These are phyloP conservation scores for Bradypus variegatus DNA, from an alignment of 2,797 vertebrate genomes.

Conservation along the genomic window DNA sequence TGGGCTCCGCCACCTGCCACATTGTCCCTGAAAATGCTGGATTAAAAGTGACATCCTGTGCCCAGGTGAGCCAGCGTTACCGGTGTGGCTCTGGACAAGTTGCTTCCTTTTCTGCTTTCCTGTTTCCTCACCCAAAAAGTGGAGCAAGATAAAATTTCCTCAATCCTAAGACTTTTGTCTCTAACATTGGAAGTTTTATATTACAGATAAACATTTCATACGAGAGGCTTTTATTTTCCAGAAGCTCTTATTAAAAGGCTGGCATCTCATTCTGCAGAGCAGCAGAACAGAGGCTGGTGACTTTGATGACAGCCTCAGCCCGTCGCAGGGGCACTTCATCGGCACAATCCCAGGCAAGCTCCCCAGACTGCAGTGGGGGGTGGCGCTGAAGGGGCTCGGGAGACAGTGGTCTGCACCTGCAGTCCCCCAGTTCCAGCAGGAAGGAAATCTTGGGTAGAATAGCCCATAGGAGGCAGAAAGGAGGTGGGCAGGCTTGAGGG, in stretches of 20 bases:
- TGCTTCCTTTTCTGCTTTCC: neutral
- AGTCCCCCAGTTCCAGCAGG: neutral
- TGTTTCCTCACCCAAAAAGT: neutral
- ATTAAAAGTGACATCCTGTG: neutral
- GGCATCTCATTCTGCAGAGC: fast-evolving
- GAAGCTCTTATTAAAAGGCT: neutral
- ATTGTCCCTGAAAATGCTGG: neutral
- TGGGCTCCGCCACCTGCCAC: neutral
- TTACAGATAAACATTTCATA: neutral
- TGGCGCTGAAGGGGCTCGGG: fast-evolving
- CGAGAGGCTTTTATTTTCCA: neutral
- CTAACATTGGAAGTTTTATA: neutral
- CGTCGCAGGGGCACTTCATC: fast-evolving
- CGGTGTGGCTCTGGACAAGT: too few relatives aligned
- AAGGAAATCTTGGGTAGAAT: neutral
- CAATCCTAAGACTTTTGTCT: neutral
- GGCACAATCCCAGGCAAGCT: too few relatives aligned
- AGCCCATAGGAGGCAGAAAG: neutral
- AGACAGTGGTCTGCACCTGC: neutral
- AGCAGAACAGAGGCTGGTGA: neutral
- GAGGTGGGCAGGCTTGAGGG: too few relatives aligned
- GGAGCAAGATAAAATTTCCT: neutral
- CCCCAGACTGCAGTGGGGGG: neutral
- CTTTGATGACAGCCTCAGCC: too few relatives aligned
- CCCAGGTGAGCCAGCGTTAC: neutral